Base-by-base conservation (phyloP, 2,888 invertebrate species). In the Synanthedon vespiformis region DNA sequence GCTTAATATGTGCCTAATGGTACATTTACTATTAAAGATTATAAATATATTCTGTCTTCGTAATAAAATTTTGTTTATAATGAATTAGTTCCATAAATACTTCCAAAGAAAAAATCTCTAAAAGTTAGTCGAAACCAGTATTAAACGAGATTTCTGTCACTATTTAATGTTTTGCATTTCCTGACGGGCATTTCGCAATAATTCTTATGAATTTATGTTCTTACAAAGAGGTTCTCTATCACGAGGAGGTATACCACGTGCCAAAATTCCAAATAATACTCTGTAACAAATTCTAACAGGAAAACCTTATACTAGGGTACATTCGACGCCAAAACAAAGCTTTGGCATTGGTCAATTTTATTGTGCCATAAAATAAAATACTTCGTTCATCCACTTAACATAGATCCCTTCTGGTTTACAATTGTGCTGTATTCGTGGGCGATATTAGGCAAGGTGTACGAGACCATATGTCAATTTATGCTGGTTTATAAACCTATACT, bases 321-420 rank as follows among this genome's bases (percentile, higher is more conserved):
- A 12, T 48, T 48, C 10, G 48, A 16, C 48, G 16, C 44, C 12
- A 41, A 52, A 40, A 48, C 14, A 18, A 55, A 50, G 52, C 51
- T 54, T n/a, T 49, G 50, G 53, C 41, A 51, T 47, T 54, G 53
- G 55, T 55, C 52, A 54, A 52, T 56, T 58, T 57, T 56, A 58
- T 52, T 49, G 49, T 13, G 51, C 47, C 52, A 52, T 58, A 57
- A 58, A 58, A 54, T 57, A 57, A 55, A 57, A 48, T 52, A 52
- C 22, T 5, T 4, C 41, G 22, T 40, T 5, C 40, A 44, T 13
- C 54, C 56, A 56, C 51, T 52, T 40, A 40, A 56, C n/a, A 49
- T 10, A 51, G 52, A 52, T 40, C 56, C 51, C 51, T 40, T 40
- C 2, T 47, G 22, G 34, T 40, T 50, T 44, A 14, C 11, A 4